A percentile compares a stretch with the other conserved stretches of the same genome.
phyloP scores from a whole-genome alignment of 2,113 vertebrate species.

The Engystomops pustulosus region DNA sequence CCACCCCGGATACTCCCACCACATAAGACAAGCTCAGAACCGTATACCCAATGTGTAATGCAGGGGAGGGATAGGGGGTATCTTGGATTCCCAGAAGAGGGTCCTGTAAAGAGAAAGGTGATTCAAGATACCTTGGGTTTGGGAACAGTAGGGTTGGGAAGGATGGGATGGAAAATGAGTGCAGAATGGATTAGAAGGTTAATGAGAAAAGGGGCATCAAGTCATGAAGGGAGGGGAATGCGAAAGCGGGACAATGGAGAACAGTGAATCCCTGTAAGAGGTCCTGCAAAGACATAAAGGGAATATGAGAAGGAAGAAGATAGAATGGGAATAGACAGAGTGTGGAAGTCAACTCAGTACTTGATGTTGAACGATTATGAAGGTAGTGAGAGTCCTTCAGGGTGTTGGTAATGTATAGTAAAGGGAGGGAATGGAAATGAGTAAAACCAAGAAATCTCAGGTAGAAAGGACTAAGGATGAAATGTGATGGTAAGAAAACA shows the following conservation, averaged over 20 bases:
- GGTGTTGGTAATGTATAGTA: neutral
- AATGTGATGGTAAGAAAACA: conserved; percentile 48
- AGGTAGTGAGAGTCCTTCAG: neutral
- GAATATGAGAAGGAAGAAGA: neutral
- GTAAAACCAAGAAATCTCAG: neutral
- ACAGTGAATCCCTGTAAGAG: neutral
- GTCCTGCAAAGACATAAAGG: conserved; percentile 13
- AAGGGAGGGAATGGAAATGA: neutral
- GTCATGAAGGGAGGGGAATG: neutral
- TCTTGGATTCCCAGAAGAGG: conserved; percentile 60
- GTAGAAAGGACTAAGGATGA: neutral
- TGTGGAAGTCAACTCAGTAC: neutral
- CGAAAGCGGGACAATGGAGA: neutral
- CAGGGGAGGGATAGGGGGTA: conserved; percentile 55
- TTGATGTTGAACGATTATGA: neutral
- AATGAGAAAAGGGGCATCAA: neutral
- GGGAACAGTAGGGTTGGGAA: neutral
- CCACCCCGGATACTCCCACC: conserved; percentile 64
- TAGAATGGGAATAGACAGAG: neutral
- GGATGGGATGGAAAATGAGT: neutral
- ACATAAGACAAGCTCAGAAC: conserved; percentile 47
- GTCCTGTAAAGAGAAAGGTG: conserved; percentile 54
- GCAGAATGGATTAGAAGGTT: neutral
- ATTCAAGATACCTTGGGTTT: conserved; percentile 46
- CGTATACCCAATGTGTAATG: conserved; percentile 56